Base-by-base conservation (phyloP, 23 tunicate genomes). In the Clavelina lepadiformis region DNA sequence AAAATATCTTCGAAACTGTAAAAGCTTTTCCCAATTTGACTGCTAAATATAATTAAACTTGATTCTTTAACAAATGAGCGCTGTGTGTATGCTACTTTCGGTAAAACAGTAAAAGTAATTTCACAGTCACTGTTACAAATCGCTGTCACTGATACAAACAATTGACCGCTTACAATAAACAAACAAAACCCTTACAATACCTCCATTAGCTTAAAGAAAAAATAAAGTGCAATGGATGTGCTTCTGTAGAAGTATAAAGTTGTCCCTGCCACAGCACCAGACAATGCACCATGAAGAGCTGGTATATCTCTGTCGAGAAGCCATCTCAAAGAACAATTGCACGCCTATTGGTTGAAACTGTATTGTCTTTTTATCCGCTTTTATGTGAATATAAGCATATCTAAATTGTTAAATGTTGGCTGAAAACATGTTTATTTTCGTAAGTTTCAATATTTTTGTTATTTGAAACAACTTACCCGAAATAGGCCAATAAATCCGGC, bases 231-330 rank as follows among this genome's bases (percentile, higher is more conserved):
- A n/a, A 88, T 80, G 0, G 96, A 52, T 22, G 81, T 51, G 61
- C 87, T 88, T 41, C 61, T 59, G 55, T 79, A 73, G 35, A 79
- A 88, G 28, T 21, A 38, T 7, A 67, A 79, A 8, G 82, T 30
- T 27, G 67, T 20, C 19, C 96, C 87, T 33, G 96, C 96, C 8
- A 80, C 49, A 1, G 65, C 49, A 1, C 96, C 96, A 35, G 76
- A 31, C 1, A 67, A 35, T 1, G 63, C 82, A 28, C 96, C 88
- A 78, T 67, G 62, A 21, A 88, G 13, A n/a, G 67, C 33, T 4
- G 88, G 96, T 0, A 26, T 38, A 35, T 88, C 88, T 31, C 45
- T 21, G 33, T 54, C 52, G 38, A 46, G 30, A 7, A 68, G 3
- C 88, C 88, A 80, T 18, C 88, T 62, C 56, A 88, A 68, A 1